Evolutionary conservation across 2,113 vertebrate genomes (phyloP).

Genomic region (Prinia subflava): DNA sequence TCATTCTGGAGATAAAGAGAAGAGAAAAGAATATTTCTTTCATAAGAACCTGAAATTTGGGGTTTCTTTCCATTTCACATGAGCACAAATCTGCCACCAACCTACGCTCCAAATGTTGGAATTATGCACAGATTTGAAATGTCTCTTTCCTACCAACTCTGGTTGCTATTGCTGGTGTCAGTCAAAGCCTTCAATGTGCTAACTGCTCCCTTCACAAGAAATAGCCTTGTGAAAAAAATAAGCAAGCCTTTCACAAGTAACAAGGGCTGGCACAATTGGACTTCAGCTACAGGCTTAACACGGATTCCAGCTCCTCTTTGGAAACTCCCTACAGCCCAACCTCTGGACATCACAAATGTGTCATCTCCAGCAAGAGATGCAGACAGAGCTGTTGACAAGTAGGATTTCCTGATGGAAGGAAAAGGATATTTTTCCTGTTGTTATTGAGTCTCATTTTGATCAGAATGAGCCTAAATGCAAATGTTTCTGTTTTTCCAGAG

Average conservation of each 20-base stretch:
- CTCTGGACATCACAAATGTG: not conserved
- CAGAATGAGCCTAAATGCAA: constrained; percentile 11
- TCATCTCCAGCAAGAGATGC: not conserved
- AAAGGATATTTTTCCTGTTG: not conserved
- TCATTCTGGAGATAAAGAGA: not conserved
- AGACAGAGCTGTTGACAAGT: not conserved
- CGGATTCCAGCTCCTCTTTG: not conserved
- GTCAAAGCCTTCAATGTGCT: not conserved
- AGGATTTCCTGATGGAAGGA: not conserved
- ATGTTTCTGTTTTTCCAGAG: not conserved
- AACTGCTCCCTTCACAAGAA: not conserved
- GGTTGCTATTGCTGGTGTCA: not conserved
- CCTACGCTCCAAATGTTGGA: constrained; percentile 30
- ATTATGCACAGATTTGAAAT: not conserved
- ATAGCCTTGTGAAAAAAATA: not conserved
- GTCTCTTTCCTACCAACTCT: not conserved
- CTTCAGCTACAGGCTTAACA: not conserved
- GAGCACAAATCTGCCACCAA: constrained; percentile 3
- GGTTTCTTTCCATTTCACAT: constrained; percentile 1
- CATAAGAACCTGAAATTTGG: not conserved
- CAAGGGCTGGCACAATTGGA: not conserved
- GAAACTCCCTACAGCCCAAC: not conserved
- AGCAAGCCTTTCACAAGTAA: not conserved
- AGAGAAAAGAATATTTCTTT: not conserved
- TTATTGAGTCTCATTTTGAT: not conserved